These are phyloP conservation scores for Anoplophora glabripennis DNA, from an alignment of 1,140 invertebrate genomes.

Conservation along the genomic window DNA sequence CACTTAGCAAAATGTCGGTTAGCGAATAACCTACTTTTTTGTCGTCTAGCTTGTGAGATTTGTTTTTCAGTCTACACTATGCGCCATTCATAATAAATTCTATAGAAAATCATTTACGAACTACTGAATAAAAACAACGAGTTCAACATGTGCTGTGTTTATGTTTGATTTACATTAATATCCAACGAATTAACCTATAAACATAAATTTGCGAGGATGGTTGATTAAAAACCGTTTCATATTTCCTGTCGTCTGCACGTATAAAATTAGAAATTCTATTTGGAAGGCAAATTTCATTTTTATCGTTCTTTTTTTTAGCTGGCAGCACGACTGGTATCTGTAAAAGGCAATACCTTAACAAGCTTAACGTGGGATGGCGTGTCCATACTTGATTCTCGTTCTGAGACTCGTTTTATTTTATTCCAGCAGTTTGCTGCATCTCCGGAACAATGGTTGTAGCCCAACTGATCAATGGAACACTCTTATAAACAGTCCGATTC, in stretches of 20 bases:
- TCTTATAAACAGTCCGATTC: conserved; percentile 9
- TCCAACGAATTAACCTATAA: not conserved
- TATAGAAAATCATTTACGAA: no score
- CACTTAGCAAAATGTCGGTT: no score
- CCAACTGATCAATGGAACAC: conserved; percentile 15
- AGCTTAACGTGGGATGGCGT: conserved; percentile 11
- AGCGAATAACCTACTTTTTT: no score
- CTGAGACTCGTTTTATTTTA: conserved; percentile 9
- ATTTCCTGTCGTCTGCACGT: conserved; percentile 1
- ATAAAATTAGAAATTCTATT: conserved; percentile 14
- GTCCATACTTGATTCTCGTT: conserved; percentile 8
- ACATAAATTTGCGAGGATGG: not conserved
- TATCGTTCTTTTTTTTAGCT: conserved; percentile 7
- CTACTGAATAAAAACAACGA: no score
- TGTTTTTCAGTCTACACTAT: no score
- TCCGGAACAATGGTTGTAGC: conserved; percentile 10
- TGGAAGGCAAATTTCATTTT: conserved; percentile 16
- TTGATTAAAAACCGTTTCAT: conserved; percentile 2
- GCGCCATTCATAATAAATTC: no score
- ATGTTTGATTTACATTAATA: no score
- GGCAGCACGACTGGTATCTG: conserved; percentile 2
- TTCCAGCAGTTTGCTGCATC: conserved; percentile 4
- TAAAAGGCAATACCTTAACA: conserved; percentile 7
- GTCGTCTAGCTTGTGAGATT: no score
- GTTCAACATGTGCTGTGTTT: no score